Conservation (phyloP, 2,113 vertebrate species). For the Trichomycterus rosablanca region DNA sequence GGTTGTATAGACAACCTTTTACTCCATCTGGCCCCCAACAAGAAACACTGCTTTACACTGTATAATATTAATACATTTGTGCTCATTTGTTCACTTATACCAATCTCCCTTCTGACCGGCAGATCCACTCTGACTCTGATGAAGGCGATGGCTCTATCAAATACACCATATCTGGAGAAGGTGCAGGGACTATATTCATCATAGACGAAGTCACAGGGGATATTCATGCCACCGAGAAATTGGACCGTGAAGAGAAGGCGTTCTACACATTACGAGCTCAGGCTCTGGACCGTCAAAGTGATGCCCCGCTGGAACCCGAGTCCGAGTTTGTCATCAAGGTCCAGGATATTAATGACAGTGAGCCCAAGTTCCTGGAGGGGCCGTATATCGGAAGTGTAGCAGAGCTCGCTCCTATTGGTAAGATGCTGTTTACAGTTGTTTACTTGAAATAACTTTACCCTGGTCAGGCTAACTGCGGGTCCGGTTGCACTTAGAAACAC, state of each 20-base stretch:
- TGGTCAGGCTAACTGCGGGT: no score
- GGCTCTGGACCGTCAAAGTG: conserved; percentile 79
- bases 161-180: conserved; percentile 97
- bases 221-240: conserved; percentile 91
- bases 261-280: conserved; percentile 92
- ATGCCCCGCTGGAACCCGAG: conserved; percentile 87
- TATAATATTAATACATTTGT: background rate
- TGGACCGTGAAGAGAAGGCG: conserved; percentile 92
- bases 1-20: no score
- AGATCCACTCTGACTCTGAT: conserved; percentile 97
- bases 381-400: conserved; percentile 95
- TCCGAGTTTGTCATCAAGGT: conserved; percentile 98
- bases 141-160: conserved; percentile 95
- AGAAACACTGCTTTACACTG: background rate
- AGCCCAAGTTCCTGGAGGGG: conserved; percentile 94
- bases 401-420: conserved; percentile 89
- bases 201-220: conserved; percentile 93
- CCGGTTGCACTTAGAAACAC: no score
- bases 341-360: conserved; percentile 98
- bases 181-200: conserved; percentile 92
- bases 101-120: conserved; percentile 39
- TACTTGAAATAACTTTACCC: background rate
- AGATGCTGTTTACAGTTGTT: conserved; percentile 43
- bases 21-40: no score
- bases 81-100: background rate